Conservation (phyloP, 2,113 vertebrate species). For the Scolopax mira region DNA sequence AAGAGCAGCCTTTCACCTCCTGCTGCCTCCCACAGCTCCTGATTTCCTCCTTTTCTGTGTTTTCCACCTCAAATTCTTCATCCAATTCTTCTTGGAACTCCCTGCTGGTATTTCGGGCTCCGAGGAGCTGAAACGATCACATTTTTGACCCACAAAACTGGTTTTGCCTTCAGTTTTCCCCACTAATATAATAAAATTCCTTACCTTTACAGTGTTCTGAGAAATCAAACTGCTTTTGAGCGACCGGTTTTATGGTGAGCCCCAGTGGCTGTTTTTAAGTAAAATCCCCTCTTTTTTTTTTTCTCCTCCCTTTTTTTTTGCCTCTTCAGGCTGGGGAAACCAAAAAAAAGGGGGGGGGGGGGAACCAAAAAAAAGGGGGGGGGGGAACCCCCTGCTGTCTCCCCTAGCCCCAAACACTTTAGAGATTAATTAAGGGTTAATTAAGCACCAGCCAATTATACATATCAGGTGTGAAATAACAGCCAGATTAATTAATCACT, state of each 20-base stretch:
- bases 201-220: neutral
- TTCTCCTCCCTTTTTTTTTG: neutral
- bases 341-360: too few species aligned
- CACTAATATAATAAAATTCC: neutral
- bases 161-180: neutral
- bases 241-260: neutral
- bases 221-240: neutral
- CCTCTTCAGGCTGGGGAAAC: too few species aligned
- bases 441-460: too few species aligned
- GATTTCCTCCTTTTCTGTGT: neutral
- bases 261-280: neutral
- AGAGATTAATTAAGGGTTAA: neutral
- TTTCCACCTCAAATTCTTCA: neutral
- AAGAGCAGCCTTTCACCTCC: neutral
- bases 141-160: neutral
- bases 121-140: accelerated
- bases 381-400: too few species aligned
- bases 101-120: neutral
- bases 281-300: neutral
- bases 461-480: neutral
- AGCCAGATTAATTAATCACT: neutral
- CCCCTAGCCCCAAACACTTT: neutral
- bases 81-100: neutral
- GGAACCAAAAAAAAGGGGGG: too few species aligned
- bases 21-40: neutral